Conservation (phyloP, 2,113 vertebrate species). For the Bambusicola thoracicus region DNA sequence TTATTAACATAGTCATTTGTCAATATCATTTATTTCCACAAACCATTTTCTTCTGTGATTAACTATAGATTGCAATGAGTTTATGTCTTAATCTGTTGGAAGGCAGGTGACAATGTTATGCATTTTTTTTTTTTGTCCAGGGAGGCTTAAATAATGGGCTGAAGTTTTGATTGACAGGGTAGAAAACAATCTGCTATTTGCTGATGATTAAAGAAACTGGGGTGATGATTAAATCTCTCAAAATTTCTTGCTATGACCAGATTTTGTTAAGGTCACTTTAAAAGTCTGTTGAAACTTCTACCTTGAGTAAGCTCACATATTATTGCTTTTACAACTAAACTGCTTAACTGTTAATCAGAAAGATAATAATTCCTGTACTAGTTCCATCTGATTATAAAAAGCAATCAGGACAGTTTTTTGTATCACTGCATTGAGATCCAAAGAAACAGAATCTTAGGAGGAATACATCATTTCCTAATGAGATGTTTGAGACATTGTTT, state of each 20-base stretch:
- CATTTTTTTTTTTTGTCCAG: not conserved
- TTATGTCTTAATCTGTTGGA: not conserved
- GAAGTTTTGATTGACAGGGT: not conserved
- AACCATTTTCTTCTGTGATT: not conserved
- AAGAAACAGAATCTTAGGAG: not conserved
- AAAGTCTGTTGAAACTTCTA: not conserved
- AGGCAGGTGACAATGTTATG: not conserved
- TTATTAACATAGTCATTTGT: not conserved
- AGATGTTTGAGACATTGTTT: not conserved
- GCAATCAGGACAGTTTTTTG: not conserved
- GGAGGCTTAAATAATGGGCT: not conserved
- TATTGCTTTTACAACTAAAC: not conserved
- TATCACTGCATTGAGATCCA: not conserved
- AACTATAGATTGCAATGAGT: not conserved
- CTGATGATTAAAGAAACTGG: not conserved
- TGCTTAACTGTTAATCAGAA: not conserved
- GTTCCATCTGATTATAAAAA: not conserved
- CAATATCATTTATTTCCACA: not conserved
- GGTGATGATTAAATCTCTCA: not conserved
- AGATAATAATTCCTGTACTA: not conserved
- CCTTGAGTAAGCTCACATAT: not conserved
- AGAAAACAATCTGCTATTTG: not conserved
- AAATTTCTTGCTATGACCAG: not conserved
- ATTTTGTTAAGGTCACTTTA: not conserved
- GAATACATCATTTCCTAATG: not conserved